Percentiles rank a stretch among this genome's conserved stretches.
These are phyloP conservation scores for Achroia grisella DNA, from an alignment of 1,140 invertebrate genomes.

Conservation along the genomic window DNA sequence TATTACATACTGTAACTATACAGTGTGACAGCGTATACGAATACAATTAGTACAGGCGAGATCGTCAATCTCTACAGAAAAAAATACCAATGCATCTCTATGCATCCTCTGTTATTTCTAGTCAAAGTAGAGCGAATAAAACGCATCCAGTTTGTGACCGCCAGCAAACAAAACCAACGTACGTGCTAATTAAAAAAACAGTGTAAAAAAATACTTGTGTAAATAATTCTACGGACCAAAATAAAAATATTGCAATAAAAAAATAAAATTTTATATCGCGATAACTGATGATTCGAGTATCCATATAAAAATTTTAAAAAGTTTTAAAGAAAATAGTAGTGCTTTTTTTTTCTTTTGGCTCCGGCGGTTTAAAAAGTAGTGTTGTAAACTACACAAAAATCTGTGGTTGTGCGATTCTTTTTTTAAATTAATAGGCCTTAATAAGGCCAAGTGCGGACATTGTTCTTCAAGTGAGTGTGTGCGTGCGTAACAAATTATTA, in stretches of 20 bases:
- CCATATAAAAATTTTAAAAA: no score
- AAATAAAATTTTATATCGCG: no score
- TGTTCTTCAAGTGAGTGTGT: conserved; percentile 4
- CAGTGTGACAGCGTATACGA: no score
- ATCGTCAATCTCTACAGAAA: neutral
- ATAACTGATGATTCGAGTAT: no score
- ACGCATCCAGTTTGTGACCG: conserved; percentile 32
- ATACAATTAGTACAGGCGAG: no score
- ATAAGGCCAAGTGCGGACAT: neutral
- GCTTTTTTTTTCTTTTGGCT: no score
- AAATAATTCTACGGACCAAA: no score
- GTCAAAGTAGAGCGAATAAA: conserved; percentile 28
- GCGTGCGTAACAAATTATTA: conserved; percentile 3
- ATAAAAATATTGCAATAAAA: no score
- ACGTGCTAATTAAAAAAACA: conserved; percentile 9
- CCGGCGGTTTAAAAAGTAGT: no score
- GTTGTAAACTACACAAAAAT: neutral
- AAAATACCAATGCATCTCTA: conserved; percentile 3
- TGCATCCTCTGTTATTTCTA: conserved; percentile 8
- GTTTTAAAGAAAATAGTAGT: no score
- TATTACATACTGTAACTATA: no score
- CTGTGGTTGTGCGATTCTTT: conserved; percentile 28
- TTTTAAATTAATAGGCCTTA: neutral
- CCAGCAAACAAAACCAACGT: conserved; percentile 27
- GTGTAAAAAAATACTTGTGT: neutral